phyloP scores from a whole-genome alignment of 2,888 invertebrate genomes.

The Carabus problematicus region DNA sequence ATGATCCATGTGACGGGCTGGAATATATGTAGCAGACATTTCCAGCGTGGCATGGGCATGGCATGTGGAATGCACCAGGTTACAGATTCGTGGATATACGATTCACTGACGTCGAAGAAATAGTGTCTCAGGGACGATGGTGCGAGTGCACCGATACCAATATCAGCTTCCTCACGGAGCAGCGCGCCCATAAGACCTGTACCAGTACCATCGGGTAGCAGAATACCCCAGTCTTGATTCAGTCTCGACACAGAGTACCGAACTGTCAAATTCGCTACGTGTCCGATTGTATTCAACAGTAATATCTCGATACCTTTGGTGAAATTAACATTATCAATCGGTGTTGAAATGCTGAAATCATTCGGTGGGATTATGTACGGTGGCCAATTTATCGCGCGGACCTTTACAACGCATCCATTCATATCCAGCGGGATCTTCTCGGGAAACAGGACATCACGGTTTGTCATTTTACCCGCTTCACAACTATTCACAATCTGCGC shows the following conservation, averaged over 20 bases:
- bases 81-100: slow-evolving; percentile 53
- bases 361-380: slow-evolving; percentile 52
- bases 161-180: slow-evolving; percentile 49
- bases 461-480: slow-evolving; percentile 44
- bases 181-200: slow-evolving; percentile 50
- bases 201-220: slow-evolving; percentile 48
- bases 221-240: slow-evolving; percentile 48
- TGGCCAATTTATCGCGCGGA: slow-evolving; percentile 52
- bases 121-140: slow-evolving; percentile 49
- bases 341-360: slow-evolving; percentile 6
- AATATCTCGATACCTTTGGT: slow-evolving; percentile 50
- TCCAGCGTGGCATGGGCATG: slow-evolving; percentile 48
- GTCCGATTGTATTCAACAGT: slow-evolving; percentile 49
- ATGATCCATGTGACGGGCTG: slow-evolving; percentile 24
- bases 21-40: slow-evolving; percentile 44
- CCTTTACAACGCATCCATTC: slow-evolving; percentile 52
- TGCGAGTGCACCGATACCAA: slow-evolving; percentile 54
- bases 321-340: slow-evolving; percentile 12
- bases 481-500: slow-evolving; percentile 39
- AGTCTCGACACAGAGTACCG: slow-evolving; percentile 45
- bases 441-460: slow-evolving; percentile 46
- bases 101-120: slow-evolving; percentile 51
- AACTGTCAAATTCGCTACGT: slow-evolving; percentile 50
- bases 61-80: slow-evolving; percentile 55
- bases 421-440: slow-evolving; percentile 52